These are phyloP conservation scores for Thinocorus orbignyianus DNA, from an alignment of 2,113 vertebrate genomes.

Conservation along the genomic window DNA sequence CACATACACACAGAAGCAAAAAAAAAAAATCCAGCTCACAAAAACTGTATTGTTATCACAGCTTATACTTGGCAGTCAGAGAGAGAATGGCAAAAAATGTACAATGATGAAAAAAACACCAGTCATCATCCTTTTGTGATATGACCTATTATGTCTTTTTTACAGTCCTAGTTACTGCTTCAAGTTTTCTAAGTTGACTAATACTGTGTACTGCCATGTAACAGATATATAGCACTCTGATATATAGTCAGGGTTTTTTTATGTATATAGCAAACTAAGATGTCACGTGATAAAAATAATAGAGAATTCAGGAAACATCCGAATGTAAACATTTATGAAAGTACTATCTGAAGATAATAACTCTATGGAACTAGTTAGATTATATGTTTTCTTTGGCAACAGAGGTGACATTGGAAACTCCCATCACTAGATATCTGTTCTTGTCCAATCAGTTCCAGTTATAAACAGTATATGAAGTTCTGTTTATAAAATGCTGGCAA, in stretches of 20 bases:
- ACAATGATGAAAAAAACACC: rapidly evolving
- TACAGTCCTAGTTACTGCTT: background rate
- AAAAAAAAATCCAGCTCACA: background rate
- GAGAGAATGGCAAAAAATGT: background rate
- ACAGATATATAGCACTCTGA: background rate
- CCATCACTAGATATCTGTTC: background rate
- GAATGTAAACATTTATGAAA: background rate
- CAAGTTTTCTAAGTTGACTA: background rate
- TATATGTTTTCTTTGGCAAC: background rate
- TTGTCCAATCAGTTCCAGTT: background rate
- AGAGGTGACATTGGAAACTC: background rate
- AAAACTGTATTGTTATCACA: background rate
- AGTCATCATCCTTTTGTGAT: background rate
- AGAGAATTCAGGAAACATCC: background rate
- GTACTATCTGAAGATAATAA: background rate
- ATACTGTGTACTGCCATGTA: background rate
- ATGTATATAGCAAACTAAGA: background rate
- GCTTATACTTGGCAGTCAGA: background rate
- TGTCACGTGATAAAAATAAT: background rate
- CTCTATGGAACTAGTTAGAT: background rate
- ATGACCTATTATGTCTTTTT: background rate
- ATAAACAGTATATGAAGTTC: background rate
- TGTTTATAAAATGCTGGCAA: background rate
- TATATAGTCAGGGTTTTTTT: background rate
- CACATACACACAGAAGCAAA: background rate